phyloP scores from a whole-genome alignment of 2,888 invertebrate species.

The Dromius quadrimaculatus region DNA sequence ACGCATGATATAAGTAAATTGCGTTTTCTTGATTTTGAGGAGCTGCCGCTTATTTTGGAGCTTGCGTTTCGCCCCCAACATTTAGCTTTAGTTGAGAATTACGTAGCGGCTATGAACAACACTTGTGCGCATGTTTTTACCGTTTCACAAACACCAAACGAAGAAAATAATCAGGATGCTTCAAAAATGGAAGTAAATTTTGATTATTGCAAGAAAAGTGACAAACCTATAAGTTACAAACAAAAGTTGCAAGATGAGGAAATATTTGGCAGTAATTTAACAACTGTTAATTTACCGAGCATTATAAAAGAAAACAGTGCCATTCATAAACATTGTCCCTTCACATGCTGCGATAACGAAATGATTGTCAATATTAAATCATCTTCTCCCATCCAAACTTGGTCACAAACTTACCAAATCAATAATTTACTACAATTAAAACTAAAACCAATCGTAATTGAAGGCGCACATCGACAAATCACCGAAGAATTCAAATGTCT shows the following conservation, averaged over 20 bases:
- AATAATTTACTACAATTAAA: slow-evolving; percentile 68
- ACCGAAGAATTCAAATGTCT: slow-evolving; percentile 70
- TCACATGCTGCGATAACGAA: slow-evolving; percentile 65
- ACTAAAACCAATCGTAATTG: slow-evolving; percentile 64
- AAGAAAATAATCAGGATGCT: neutral
- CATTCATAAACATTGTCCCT: slow-evolving; percentile 65
- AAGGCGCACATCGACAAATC: slow-evolving; percentile 64
- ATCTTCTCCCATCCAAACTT: slow-evolving; percentile 61
- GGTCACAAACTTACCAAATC: slow-evolving; percentile 64
- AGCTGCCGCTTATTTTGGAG: slow-evolving; percentile 74
- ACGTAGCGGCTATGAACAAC: slow-evolving; percentile 73
- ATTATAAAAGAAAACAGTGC: slow-evolving; percentile 65
- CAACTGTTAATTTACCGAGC: slow-evolving; percentile 65
- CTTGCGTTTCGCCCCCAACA: slow-evolving; percentile 73
- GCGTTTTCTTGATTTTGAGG: slow-evolving; percentile 78
- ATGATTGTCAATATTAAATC: slow-evolving; percentile 66
- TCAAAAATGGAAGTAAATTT: slow-evolving; percentile 9
- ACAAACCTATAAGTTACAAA: slow-evolving; percentile 62
- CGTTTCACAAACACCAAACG: slow-evolving; percentile 18
- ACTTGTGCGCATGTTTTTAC: slow-evolving; percentile 38
- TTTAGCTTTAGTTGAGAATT: slow-evolving; percentile 76
- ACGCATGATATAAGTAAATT: slow-evolving; percentile 77
- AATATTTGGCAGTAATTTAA: slow-evolving; percentile 59
- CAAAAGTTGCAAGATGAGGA: slow-evolving; percentile 61
- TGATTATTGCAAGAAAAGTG: slow-evolving; percentile 54